Base-by-base conservation (phyloP, 2,888 invertebrate genomes). In the Eupithecia pulchellata region DNA sequence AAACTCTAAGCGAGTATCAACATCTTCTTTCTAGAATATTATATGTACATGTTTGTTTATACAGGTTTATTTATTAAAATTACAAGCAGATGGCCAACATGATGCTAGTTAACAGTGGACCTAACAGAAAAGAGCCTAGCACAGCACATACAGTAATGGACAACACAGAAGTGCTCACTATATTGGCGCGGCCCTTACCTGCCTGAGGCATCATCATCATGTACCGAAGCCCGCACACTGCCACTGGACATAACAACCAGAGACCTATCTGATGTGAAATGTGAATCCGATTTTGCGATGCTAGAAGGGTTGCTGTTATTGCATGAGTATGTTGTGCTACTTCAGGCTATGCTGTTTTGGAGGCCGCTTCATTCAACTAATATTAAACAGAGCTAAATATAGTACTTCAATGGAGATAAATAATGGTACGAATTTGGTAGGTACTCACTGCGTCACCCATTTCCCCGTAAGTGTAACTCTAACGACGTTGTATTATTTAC, bases 1-100 rank as follows among this genome's bases (percentile, higher is more conserved):
- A 87, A 97, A 98, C 78, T 97, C 97, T 72, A 98, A 91, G 30
- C 98, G 95, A 65, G 94, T 91, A 91, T 98, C 98, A 64, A 95
- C 91, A 85, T 84, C 91, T 83, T 85, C 85, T 84, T 90, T 91
- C 91, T 91, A 82, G 47, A 82, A 83, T 74, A 66, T 17, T 8
- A 13, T 39, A 47, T 8, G 32, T 42, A 62, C 11, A 52, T 32
- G 14, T 6, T 20, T 52, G 6, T 52, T 47, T 52, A 52, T 9
- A 47, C 9, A 1, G 2, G n/a, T n/a, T n/a, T n/a, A n/a, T 11
- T 42, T 17, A 63, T 63, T 27, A 17, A 30, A 55, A 52, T 14
- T 20, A 32, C 29, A 32, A 32, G 32, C 57, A 17, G 17, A 57
- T 57, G 29, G 14, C 4, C 25, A 52, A n/a, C 25, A 13, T 25